These are phyloP conservation scores for Drosophila quasianomalipes DNA, from an alignment of 2,888 invertebrate genomes.

Conservation along the genomic window DNA sequence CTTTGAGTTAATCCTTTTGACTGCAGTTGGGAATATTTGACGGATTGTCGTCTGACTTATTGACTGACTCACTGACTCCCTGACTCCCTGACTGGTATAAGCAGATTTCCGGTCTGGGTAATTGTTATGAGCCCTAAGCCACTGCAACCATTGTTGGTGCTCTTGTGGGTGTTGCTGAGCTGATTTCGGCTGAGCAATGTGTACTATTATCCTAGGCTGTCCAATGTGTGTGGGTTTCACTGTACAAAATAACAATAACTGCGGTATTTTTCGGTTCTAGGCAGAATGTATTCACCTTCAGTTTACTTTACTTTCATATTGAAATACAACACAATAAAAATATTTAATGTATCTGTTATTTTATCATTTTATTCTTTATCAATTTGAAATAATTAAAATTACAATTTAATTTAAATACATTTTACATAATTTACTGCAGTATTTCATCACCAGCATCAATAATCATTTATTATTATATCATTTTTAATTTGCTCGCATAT, in stretches of 20 bases:
- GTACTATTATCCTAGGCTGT: conserved; percentile 12
- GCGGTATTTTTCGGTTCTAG: neutral
- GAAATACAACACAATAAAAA: neutral
- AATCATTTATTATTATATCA: conserved; percentile 23
- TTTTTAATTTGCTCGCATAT: conserved; percentile 21
- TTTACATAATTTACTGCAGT: conserved; percentile 71
- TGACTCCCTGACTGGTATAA: conserved; percentile 30
- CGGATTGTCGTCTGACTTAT: conserved; percentile 71
- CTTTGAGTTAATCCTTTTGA: conserved; percentile 76
- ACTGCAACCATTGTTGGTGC: conserved; percentile 41
- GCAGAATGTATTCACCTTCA: neutral
- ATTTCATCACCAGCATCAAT: conserved; percentile 48
- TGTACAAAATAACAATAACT: conserved; percentile 10
- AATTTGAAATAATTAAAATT: conserved; percentile 80
- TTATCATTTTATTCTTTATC: conserved; percentile 72
- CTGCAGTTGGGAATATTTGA: conserved; percentile 58
- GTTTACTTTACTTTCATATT: neutral
- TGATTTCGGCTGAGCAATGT: conserved; percentile 26
- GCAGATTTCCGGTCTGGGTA: conserved; percentile 76
- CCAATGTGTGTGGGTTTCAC: conserved; percentile 19
- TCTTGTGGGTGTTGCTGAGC: conserved; percentile 50
- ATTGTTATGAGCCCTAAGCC: conserved; percentile 62
- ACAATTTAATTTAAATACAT: conserved; percentile 79
- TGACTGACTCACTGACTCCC: conserved; percentile 42
- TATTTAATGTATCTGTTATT: conserved; percentile 29